Percentiles rank a stretch among this genome's conserved stretches.
These are phyloP conservation scores for Poecile atricapillus DNA, from an alignment of 2,113 vertebrate genomes.

Conservation along the genomic window DNA sequence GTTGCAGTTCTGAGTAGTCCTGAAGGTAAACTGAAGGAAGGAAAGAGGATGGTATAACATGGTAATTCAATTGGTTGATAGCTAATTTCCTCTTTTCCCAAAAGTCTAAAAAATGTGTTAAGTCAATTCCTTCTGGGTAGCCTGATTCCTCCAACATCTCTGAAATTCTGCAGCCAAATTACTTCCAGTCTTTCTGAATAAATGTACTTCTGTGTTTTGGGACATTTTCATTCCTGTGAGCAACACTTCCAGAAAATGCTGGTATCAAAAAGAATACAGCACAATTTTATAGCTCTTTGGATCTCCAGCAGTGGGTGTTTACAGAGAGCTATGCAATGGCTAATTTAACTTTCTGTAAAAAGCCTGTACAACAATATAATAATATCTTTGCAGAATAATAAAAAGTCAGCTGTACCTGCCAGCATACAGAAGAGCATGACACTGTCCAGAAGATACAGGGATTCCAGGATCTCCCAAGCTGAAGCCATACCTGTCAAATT, in stretches of 20 bases:
- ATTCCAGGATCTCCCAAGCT: background rate
- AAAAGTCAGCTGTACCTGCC: background rate
- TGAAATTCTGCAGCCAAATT: background rate
- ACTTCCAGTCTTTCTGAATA: slow-evolving; percentile 1
- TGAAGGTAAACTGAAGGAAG: background rate
- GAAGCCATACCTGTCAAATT: background rate
- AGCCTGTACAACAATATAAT: background rate
- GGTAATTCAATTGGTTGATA: background rate
- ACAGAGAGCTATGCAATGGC: background rate
- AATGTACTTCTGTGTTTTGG: slow-evolving; percentile 14
- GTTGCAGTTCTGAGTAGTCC: background rate
- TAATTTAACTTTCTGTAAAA: background rate
- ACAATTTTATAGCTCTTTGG: background rate
- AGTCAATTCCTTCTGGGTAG: background rate
- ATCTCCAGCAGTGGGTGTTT: background rate
- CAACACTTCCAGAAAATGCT: slow-evolving; percentile 12
- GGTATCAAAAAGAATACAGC: background rate
- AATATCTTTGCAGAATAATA: background rate
- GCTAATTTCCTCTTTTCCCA: background rate
- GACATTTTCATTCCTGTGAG: background rate
- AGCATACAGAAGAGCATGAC: background rate
- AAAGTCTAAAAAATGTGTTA: background rate
- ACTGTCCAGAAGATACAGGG: background rate
- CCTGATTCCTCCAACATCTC: background rate
- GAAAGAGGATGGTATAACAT: background rate